Conservation (phyloP, 1,140 invertebrate species). For the Drosophila bocqueti region DNA sequence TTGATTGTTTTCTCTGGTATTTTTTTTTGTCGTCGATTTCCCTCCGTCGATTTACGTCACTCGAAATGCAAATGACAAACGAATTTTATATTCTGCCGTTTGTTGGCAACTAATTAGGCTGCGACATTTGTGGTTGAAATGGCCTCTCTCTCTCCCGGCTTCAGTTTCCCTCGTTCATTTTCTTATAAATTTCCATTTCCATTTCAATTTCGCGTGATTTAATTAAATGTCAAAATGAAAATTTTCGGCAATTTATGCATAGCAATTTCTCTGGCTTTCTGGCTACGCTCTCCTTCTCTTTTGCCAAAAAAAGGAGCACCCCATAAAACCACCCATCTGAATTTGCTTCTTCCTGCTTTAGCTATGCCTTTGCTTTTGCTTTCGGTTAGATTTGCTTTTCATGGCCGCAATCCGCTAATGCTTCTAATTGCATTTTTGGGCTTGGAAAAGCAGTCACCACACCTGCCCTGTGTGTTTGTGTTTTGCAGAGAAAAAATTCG, state of each 20-base stretch:
- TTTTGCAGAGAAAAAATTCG: not conserved
- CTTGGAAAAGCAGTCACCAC: slow-evolving; percentile 23
- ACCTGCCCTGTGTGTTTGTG: not conserved
- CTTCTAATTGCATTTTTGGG: slow-evolving; percentile 76
- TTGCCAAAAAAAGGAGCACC: not conserved
- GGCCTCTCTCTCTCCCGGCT: not conserved
- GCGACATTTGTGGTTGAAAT: slow-evolving; percentile 70
- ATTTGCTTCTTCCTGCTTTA: slow-evolving; percentile 21
- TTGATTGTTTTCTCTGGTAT: slow-evolving; percentile 54
- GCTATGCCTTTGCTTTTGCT: slow-evolving; percentile 28
- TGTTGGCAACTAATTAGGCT: slow-evolving; percentile 73
- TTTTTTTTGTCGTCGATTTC: slow-evolving; percentile 22
- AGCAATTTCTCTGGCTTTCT: slow-evolving; percentile 16
- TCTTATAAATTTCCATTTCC: slow-evolving; percentile 15
- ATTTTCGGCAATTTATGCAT: slow-evolving; percentile 66
- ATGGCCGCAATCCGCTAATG: slow-evolving; percentile 57
- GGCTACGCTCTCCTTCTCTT: not conserved
- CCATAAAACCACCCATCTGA: not conserved
- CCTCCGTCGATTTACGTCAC: slow-evolving; percentile 62
- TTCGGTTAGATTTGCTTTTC: slow-evolving; percentile 37
- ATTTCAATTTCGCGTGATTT: slow-evolving; percentile 75
- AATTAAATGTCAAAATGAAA: slow-evolving; percentile 78
- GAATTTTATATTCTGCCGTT: slow-evolving; percentile 52
- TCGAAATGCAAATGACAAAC: slow-evolving; percentile 75
- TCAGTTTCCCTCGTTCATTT: slow-evolving; percentile 6